Base-by-base conservation (phyloP, 2,888 invertebrate species). In the Caradrina kadenii region DNA sequence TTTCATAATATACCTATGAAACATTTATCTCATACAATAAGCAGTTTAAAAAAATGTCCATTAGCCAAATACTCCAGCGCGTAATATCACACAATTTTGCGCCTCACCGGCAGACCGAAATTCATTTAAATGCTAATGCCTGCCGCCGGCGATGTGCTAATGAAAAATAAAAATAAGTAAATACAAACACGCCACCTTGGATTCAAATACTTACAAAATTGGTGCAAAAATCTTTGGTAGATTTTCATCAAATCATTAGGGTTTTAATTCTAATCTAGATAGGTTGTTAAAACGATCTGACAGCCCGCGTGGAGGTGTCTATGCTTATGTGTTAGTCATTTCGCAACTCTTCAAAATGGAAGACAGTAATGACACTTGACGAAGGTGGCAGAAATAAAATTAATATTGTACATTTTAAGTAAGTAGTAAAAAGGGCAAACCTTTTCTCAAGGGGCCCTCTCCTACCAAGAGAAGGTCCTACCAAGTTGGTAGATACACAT, bases 91-190 rank as follows among this genome's bases (percentile, higher is more conserved):
- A 69, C 63, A 80, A 76, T 71, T 74, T 71, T 49, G 55, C 53
- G 21, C 60, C 42, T 55, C 66, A 39, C 55, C 70, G 54, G 49
- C 39, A 31, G 61, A 65, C 64, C 45, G 50, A 69, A 77, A 84
- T 76, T 86, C 63, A 85, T 85, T 85, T 83, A 85, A 63, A 85
- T 85, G 83, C 69, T 83, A 85, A 85, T 83, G 45, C 35, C n/a
- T 22, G 49, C 67, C 55, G 53, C 21, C 55, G 61, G 78, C 71
- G 64, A 53, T 53, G 56, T 64, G 10, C 59, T 71, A 77, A 80
- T 82, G 76, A 72, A 81, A 82, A 83, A 67, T 69, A 73, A 67
- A 82, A 83, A 67, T 69, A 73, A 67, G 64, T 64, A 73, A 67
- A 67, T 64, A 68, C 50, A 56, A 53, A 39, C 62, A 68, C 62